Evolutionary conservation across 1,140 invertebrate species (phyloP).

Genomic region (Pogonognathellus flavescens): DNA sequence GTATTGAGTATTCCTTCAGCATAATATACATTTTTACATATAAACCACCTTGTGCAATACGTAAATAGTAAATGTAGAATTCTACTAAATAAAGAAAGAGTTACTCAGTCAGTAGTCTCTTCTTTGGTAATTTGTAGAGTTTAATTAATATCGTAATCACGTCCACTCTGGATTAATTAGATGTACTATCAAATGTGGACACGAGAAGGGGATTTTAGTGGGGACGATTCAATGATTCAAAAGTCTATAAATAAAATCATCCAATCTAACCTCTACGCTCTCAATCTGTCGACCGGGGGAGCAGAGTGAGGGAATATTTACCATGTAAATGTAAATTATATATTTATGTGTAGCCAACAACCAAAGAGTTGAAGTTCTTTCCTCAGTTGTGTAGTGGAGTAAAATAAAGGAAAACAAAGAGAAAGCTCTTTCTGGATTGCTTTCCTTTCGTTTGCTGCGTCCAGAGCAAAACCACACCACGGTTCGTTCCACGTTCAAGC

Average conservation of each 20-base stretch:
- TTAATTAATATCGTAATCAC: neutral
- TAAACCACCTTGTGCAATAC: no score
- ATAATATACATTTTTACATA: no score
- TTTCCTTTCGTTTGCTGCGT: neutral
- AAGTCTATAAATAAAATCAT: constrained; percentile 9
- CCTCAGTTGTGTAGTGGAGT: neutral
- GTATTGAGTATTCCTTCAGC: no score
- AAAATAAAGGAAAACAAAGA: constrained; percentile 16
- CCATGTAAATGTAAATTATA: constrained; percentile 33
- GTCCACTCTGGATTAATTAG: neutral
- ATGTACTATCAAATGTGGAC: neutral
- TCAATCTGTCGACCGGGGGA: neutral
- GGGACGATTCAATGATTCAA: constrained; percentile 6
- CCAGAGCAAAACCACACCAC: neutral
- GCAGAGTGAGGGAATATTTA: constrained; percentile 35
- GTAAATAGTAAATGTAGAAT: no score
- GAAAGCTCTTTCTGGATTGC: neutral
- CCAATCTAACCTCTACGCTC: neutral
- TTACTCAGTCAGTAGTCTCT: no score
- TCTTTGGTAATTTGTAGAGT: neutral
- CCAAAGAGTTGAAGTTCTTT: neutral
- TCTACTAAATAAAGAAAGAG: no score
- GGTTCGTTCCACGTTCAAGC: neutral
- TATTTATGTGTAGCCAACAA: neutral
- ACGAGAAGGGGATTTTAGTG: neutral